A percentile compares a stretch with the other conserved stretches of the same genome.
Conservation (phyloP, 2,888 invertebrate species). For the Clitarchus hookeri region DNA sequence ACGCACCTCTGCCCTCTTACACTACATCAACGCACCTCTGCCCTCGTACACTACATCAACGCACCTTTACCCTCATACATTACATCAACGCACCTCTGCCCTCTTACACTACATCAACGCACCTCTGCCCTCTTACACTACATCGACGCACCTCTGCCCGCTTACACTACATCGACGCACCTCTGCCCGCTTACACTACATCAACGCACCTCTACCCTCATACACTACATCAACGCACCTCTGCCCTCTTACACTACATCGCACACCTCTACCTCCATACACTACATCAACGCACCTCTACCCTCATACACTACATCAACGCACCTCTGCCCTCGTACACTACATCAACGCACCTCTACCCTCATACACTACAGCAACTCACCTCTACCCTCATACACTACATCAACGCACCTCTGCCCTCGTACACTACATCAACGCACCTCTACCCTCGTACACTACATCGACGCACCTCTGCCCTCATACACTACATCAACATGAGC, state of each 20-base stretch:
- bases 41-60: not conserved
- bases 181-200: not conserved
- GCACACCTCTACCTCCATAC: not conserved
- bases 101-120: not conserved
- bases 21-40: not conserved
- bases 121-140: not conserved
- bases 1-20: no score
- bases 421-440: constrained; percentile 20
- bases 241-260: no score
- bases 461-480: not conserved
- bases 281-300: not conserved
- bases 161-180: constrained; percentile 19
- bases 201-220: not conserved
- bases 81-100: not conserved
- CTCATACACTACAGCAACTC: not conserved
- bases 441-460: not conserved
- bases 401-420: no score
- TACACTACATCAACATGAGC: not conserved
- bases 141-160: no score
- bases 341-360: not conserved
- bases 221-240: not conserved
- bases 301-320: not conserved
- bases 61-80: not conserved
- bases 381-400: not conserved
- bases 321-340: no score